Evolutionary conservation across 2,113 vertebrate genomes (phyloP).

Genomic region (Felis catus): DNA sequence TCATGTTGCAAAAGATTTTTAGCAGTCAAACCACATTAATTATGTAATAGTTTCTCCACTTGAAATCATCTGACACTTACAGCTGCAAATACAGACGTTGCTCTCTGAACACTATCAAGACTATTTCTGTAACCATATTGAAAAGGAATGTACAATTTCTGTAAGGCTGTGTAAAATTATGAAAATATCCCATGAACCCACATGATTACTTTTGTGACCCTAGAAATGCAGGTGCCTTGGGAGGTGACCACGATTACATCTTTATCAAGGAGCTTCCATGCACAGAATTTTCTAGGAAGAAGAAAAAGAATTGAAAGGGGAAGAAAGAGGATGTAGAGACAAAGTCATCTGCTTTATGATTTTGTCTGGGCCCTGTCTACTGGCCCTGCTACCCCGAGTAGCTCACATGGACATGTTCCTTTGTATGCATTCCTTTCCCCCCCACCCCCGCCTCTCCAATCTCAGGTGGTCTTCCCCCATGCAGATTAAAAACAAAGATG

Average conservation of each 20-base stretch:
- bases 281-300: neutral
- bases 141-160: conserved; percentile 31
- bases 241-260: neutral
- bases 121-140: neutral
- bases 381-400: no score
- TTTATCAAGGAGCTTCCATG: neutral
- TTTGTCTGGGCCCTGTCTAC: neutral
- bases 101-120: neutral
- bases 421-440: fast-evolving
- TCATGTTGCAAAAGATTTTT: neutral
- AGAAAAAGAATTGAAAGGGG: neutral
- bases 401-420: neutral
- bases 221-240: neutral
- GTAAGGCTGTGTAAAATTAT: neutral
- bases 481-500: neutral
- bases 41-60: neutral
- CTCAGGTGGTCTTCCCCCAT: neutral
- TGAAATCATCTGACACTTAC: neutral
- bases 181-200: neutral
- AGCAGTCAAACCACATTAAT: neutral
- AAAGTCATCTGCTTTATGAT: neutral
- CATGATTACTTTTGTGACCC: conserved; percentile 44
- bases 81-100: neutral
- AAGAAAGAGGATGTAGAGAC: neutral
- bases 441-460: no score